Percentiles rank a stretch among this genome's conserved stretches.
phyloP scores from a whole-genome alignment of 2,888 invertebrate genomes.

The Baronia brevicornis region DNA sequence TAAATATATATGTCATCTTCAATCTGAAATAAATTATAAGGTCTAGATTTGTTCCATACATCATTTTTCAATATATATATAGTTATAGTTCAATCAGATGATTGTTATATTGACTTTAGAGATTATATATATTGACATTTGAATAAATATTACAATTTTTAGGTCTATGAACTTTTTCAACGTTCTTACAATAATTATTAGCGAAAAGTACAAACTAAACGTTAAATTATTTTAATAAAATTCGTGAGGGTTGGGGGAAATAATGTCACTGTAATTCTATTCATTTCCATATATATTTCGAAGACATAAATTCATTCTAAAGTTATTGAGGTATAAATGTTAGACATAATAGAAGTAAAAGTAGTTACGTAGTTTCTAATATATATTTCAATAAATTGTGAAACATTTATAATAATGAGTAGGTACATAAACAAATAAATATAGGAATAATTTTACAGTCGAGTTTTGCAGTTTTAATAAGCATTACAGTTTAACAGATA shows the following conservation, averaged over 20 bases:
- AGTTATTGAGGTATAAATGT: slow-evolving; percentile 70
- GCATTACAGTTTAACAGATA: slow-evolving; percentile 41
- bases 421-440: slow-evolving; percentile 28
- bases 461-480: slow-evolving; percentile 37
- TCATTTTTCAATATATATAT: too few species aligned
- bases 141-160: too few species aligned
- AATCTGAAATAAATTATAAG: slow-evolving; percentile 39
- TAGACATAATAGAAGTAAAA: slow-evolving; percentile 59
- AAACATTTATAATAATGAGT: slow-evolving; percentile 36
- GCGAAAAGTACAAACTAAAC: not conserved
- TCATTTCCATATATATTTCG: slow-evolving; percentile 62
- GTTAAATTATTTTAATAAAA: slow-evolving; percentile 14
- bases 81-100: too few species aligned
- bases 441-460: slow-evolving; percentile 16
- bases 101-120: too few species aligned
- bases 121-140: too few species aligned
- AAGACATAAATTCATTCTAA: slow-evolving; percentile 67
- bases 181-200: slow-evolving; percentile 18
- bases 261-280: slow-evolving; percentile 48
- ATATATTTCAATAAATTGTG: slow-evolving; percentile 38
- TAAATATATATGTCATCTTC: slow-evolving; percentile 41
- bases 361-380: slow-evolving; percentile 47
- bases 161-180: too few species aligned
- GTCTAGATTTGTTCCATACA: slow-evolving; percentile 39
- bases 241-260: slow-evolving; percentile 27